These are phyloP conservation scores for Drosophila rufa DNA, from an alignment of 1,140 invertebrate species.

Conservation along the genomic window DNA sequence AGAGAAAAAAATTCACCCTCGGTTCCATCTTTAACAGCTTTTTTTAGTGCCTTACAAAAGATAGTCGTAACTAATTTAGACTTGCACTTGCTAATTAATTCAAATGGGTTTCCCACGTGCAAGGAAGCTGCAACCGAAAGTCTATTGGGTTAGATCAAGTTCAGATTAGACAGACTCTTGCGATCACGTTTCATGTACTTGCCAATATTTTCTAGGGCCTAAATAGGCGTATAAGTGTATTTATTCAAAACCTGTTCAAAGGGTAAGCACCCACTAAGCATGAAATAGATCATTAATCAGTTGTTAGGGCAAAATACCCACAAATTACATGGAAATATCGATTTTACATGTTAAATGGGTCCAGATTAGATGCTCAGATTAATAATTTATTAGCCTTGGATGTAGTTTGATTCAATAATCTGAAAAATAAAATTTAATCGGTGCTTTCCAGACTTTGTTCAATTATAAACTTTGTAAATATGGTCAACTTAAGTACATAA, in stretches of 20 bases:
- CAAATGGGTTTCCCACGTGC: slow-evolving; percentile 25
- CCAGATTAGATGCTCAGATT: not conserved
- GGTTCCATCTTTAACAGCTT: too few species aligned
- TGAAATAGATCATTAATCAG: not conserved
- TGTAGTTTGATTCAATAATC: not conserved
- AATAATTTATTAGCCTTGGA: not conserved
- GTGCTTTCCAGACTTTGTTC: not conserved
- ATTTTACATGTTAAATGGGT: not conserved
- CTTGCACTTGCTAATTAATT: slow-evolving; percentile 25
- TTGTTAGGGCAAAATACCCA: not conserved
- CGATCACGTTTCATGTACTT: slow-evolving; percentile 27
- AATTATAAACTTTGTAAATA: not conserved
- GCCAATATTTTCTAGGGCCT: slow-evolving; percentile 5
- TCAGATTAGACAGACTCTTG: slow-evolving; percentile 10
- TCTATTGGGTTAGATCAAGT: slow-evolving; percentile 42
- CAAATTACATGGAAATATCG: slow-evolving; percentile 3
- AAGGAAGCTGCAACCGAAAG: not conserved
- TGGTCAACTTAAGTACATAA: not conserved
- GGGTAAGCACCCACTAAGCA: slow-evolving; percentile 16
- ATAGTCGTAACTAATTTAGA: not conserved
- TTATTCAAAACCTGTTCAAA: slow-evolving; percentile 2
- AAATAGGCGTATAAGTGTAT: slow-evolving; percentile 8
- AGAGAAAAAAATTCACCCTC: not conserved
- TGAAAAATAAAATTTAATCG: not conserved
- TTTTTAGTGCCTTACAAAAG: not conserved